phyloP scores from a whole-genome alignment of 2,888 invertebrate genomes.

The Tineola bisselliella region DNA sequence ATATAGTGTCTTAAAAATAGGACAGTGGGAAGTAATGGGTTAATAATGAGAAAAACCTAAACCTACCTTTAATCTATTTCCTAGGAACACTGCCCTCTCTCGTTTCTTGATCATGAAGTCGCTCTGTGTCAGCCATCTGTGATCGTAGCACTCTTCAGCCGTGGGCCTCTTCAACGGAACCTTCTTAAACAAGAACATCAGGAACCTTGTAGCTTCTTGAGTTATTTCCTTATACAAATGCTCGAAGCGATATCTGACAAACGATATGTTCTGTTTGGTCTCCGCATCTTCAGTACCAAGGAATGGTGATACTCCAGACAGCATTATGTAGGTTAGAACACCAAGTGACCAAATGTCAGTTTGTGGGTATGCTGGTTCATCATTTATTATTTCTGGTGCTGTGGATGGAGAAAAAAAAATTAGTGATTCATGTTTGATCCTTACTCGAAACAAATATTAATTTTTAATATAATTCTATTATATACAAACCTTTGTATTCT shows the following conservation, averaged over 20 bases:
- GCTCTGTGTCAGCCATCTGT: constrained; percentile 93
- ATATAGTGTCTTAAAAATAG: too few species aligned
- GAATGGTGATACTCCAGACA: constrained; percentile 95
- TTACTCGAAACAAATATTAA: too few species aligned
- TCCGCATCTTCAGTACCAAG: constrained; percentile 82
- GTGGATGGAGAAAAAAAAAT: too few species aligned
- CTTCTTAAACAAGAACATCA: constrained; percentile 95
- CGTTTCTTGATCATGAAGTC: constrained; percentile 94
- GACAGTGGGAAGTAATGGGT: too few species aligned
- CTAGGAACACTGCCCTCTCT: constrained; percentile 87
- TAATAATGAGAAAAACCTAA: too few species aligned
- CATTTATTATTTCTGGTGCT: constrained; percentile 90
- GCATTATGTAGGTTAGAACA: constrained; percentile 87
- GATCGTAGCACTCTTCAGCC: constrained; percentile 94
- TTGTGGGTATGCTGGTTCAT: constrained; percentile 88
- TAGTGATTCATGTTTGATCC: too few species aligned
- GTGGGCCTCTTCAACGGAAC: constrained; percentile 94
- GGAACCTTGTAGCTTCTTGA: constrained; percentile 88
- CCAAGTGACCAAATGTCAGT: constrained; percentile 98
- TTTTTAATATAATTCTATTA: not conserved
- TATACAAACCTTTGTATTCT: constrained; percentile 73
- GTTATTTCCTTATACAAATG: constrained; percentile 94
- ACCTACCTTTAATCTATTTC: constrained; percentile 79
- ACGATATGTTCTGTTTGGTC: constrained; percentile 90
- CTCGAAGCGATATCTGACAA: constrained; percentile 92